Base-by-base conservation (phyloP, 1,140 invertebrate species). In the Parasteatoda tepidariorum region DNA sequence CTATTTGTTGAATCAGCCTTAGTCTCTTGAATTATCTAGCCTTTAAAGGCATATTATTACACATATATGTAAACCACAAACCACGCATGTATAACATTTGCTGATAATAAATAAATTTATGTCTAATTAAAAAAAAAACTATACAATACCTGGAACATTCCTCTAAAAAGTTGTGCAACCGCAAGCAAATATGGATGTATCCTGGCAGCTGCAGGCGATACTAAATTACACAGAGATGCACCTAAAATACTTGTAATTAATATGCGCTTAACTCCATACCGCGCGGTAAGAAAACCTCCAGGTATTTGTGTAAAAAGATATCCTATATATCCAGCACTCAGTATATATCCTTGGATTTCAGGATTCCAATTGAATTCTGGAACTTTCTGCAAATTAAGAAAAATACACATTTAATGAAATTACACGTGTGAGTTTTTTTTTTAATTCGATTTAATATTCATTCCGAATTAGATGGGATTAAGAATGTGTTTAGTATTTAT, bases 221-320 rank as follows among this genome's bases (percentile, higher is more conserved):
- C 91, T 84, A 99, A 90, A 90, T 99, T 99, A 68, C 99, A 91
- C 86, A 97, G 92, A 5, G 97, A 94, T 0, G 98, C 98, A 64
- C 92, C 92, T 1, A 93, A 95, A 83, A 99, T 98, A 7, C 98
- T 98, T n/a, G 93, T 90, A 3, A 98, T 98, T 89, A 99, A 99
- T 86, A 99, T 93, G 93, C 91, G 94, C 89, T 99, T 99, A 7
- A 98, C 97, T 13, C 98, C 96, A 88, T 97, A 97, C 88, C 96
- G 95, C 3, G 97, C 97, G 22, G 98, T 97, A 70, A 99, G 91
- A 89, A 99, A 98, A 31, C 98, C 98, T 73, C 98, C 98, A 38
- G 98, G 98, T 54, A 99, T 95, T 91, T 99, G 98, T 1, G 98
- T 99, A 31, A 99, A 90, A 33, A 99, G 92, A 89, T 99, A 99